Evolutionary conservation across 2,888 invertebrate genomes (phyloP), one percentile per base, ranked within the genome.

Genomic region (Oeneis ivallda): DNA sequence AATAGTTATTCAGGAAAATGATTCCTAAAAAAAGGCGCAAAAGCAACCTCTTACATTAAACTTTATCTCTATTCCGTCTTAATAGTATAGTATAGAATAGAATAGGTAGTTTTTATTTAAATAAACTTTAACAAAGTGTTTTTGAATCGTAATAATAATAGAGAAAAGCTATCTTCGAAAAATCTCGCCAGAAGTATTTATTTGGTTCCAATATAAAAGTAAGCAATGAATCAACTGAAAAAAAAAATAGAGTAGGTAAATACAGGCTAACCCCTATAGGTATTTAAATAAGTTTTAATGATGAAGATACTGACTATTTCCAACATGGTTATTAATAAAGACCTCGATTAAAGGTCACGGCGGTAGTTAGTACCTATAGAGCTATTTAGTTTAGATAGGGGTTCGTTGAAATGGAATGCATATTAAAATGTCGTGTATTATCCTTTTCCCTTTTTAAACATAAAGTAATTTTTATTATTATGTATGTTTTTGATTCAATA

Each of bases 261-360:
- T n/a, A 45, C 13, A 58, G 11, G 26, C 39, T 26, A 57, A 57
- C 68, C 68, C 68, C 64, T 69, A 69, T 69, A 69, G 64, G 9
- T 37, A 37, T 9, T 65, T 65, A 68, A 54, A 53, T 62, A 53
- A 39, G 32, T 39, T 19, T 57, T 64, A 56, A 58, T 64, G 58
- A 66, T 60, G 53, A 52, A 62, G 39, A 15, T 62, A 64, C 53
- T 43, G 52, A 47, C 15, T 19, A 19, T 50, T 26, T 19, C 26
- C 9, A 64, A 59, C 58, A 60, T 52, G 45, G 59, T 63, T 69
- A 65, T 65, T 57, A 69, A 64, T 58, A 66, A 65, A 54, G 62
- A 47, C 69, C 69, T 54, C 67, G 69, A 69, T 37, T 1, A 62
- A 57, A 69, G 69, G 69, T 67, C 67, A 59, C 52, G 59, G 54